Evolutionary conservation across 1,140 invertebrate species (phyloP), one percentile per base, ranked within the genome.

Genomic region (Adoxophyes honmai): DNA sequence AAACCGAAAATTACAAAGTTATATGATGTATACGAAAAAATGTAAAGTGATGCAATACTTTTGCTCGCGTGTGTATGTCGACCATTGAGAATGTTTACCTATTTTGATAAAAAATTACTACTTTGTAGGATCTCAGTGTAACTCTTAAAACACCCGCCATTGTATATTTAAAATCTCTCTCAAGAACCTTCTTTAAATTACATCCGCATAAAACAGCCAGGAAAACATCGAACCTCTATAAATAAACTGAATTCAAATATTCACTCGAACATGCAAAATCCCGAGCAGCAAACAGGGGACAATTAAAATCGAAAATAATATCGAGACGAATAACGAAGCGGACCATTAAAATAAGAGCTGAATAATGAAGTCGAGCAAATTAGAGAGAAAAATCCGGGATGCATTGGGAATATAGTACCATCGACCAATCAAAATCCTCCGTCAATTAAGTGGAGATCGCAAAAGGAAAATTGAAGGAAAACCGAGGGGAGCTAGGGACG

Each of bases 381-480:
- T 73, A 75, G 34, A 55, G 34, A 57, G 52, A 64, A 68, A 67
- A 64, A 57, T 51, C 62, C 59, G 55, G 74, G 80, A 81, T 85
- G 86, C 82, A 86, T 86, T 84, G 16, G 81, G 81, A 84, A 86
- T 85, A 81, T 81, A 73, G 77, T 64, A 69, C 58, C 57, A 55
- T 55, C 66, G 79, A 86, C 83, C 82, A 88, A 88, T 88, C 86
- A 88, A 88, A 88, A 88, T 86, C 84, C 82, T 78, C 83, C 82
- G 81, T 83, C 86, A 88, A 88, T 88, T 88, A 88, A 88, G 74
- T 76, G 73, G 73, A 84, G 82, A 86, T 88, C 78, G 79, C 71
- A 84, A 86, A 88, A 86, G 81, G 82, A 86, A 88, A 88, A 88
- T 85, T 82, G 79, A 78, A 84, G 83, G 81, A 79, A 88, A 85